Base-by-base conservation (phyloP, 2,888 invertebrate genomes). In the Chrysina gloriosa region DNA sequence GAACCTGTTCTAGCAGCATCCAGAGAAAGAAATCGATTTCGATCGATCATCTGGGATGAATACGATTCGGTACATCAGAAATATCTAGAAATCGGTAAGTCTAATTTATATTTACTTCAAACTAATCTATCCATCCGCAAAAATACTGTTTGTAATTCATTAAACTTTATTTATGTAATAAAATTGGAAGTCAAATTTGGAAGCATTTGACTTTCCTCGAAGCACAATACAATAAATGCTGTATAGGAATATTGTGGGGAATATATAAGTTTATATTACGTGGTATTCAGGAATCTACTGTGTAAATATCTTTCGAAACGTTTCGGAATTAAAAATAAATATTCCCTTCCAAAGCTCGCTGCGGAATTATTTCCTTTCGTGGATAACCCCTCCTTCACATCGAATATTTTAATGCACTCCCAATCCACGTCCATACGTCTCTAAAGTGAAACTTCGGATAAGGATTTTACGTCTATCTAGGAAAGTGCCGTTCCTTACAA, bases 51-150 rank as follows among this genome's bases (percentile, higher is more conserved):
- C 61, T 97, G 97, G 97, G 96, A 96, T 75, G 92, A 93, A 79
- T 97, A 96, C 84, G 95, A 96, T 82, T 92, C 93, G 0, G 90
- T 94, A 70, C 95, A 95, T 85, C 96, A 96, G 81, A 95, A 96
- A 82, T 97, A 96, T 84, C 86, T 97, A 78, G 95, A 95, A 88
- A 94, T 96, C 81, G 93, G 96, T 96, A 84, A 89, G 89, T 81
- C n/a, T 9, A 16, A 45, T 45, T 6, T n/a, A n/a, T n/a, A n/a
- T n/a, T n/a, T n/a, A n/a, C n/a, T n/a, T n/a, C n/a, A n/a, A n/a
- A n/a, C n/a, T n/a, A n/a, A n/a, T n/a, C n/a, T n/a, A n/a, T n/a
- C n/a, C n/a, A n/a, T n/a, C n/a, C n/a, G n/a, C n/a, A n/a, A n/a
- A n/a, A n/a, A n/a, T n/a, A n/a, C n/a, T n/a, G n/a, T n/a, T n/a